Evolutionary conservation across 2,113 vertebrate species (phyloP).

Genomic region (Peromyscus maniculatus): DNA sequence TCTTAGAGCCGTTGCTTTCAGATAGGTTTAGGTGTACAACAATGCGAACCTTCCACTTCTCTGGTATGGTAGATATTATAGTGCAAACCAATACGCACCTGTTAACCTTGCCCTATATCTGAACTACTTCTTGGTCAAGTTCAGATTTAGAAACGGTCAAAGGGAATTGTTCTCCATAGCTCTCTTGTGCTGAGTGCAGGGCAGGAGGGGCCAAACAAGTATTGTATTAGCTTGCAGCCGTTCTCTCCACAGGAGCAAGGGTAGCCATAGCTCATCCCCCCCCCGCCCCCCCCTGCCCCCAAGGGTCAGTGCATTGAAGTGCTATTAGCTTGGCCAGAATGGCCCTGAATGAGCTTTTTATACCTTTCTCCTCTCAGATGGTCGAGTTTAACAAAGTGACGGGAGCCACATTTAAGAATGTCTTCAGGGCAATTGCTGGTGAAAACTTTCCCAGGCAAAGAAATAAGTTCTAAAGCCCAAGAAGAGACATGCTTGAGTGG

Average conservation of each 20-base stretch:
- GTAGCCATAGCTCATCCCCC: background rate
- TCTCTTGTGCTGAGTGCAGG: slow-evolving; percentile 25
- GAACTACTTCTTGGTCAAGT: slow-evolving; percentile 33
- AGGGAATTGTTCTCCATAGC: slow-evolving; percentile 1
- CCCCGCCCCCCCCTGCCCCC: background rate
- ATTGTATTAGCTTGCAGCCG: background rate
- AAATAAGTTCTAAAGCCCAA: slow-evolving; percentile 62
- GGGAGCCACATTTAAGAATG: slow-evolving; percentile 16
- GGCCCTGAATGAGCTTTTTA: slow-evolving; percentile 57
- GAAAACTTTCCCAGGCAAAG: slow-evolving; percentile 61
- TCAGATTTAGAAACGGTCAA: slow-evolving; percentile 49
- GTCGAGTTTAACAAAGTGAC: slow-evolving; percentile 55
- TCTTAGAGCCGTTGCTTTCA: background rate
- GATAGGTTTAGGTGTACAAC: slow-evolving; percentile 10
- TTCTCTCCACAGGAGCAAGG: background rate
- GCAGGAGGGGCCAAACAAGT: background rate
- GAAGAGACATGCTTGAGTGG: slow-evolving; percentile 22
- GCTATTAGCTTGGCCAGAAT: slow-evolving; percentile 32
- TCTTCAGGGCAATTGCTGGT: slow-evolving; percentile 55
- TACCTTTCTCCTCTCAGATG: slow-evolving; percentile 43
- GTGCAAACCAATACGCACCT: slow-evolving; percentile 39
- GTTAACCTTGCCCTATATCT: background rate
- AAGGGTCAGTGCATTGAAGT: slow-evolving; percentile 50
- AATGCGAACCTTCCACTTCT: slow-evolving; percentile 35
- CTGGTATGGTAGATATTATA: background rate